A percentile compares a stretch with the other conserved stretches of the same genome.
Conservation (phyloP, 92 coral and sea anemone genomes). For the Micromussa lordhowensis region DNA sequence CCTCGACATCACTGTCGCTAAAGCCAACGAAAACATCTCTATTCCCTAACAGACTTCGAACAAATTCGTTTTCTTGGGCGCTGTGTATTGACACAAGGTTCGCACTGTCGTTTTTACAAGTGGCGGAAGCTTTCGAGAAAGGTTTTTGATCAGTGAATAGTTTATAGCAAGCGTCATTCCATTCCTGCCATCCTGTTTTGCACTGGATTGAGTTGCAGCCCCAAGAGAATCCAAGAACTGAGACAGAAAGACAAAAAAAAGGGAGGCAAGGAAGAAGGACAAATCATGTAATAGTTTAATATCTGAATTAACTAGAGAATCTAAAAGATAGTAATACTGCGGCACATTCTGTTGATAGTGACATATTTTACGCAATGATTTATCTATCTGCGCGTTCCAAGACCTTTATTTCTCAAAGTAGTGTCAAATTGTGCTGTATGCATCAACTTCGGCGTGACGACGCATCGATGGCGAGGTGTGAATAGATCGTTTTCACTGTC, state of each 20-base stretch:
- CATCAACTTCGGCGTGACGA: too few relatives aligned
- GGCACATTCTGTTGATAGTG: too few relatives aligned
- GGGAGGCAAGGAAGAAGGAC: neutral
- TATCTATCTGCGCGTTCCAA: too few relatives aligned
- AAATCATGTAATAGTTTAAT: neutral
- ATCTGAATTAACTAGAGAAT: too few relatives aligned
- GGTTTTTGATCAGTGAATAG: neutral
- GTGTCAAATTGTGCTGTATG: too few relatives aligned
- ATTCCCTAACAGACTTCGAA: neutral
- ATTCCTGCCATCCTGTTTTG: slow-evolving; percentile 28
- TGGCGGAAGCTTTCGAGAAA: neutral
- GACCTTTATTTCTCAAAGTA: too few relatives aligned
- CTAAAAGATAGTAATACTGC: too few relatives aligned
- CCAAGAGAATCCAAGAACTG: neutral
- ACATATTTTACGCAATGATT: too few relatives aligned
- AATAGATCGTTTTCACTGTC: too few relatives aligned
- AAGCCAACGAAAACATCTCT: slow-evolving; percentile 26
- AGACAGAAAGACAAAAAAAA: neutral
- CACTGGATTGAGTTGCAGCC: slow-evolving; percentile 16
- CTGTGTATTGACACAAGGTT: slow-evolving; percentile 36
- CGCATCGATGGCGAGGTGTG: too few relatives aligned
- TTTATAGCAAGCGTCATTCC: slow-evolving; percentile 33
- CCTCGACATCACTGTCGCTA: slow-evolving; percentile 10
- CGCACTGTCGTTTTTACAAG: slow-evolving; percentile 23
- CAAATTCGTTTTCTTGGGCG: slow-evolving; percentile 41